Evolutionary conservation across 2,797 vertebrate species (phyloP), one percentile per base, ranked within the genome.

Genomic region (Melanotaenia boesemani): DNA sequence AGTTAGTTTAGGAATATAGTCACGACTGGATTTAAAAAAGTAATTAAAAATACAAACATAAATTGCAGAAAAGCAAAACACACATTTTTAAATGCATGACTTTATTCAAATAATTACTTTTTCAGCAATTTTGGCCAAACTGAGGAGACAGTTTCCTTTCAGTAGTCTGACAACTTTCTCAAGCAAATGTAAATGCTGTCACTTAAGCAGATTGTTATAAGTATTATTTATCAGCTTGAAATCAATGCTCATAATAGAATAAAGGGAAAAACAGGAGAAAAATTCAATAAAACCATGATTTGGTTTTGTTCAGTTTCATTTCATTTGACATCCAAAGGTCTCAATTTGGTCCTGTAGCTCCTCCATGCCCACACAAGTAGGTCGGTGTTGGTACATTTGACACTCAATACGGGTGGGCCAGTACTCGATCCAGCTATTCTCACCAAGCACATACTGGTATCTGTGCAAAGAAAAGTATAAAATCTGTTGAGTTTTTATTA

Each of bases 341-440:
- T 63, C 41, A 68, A 1, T 15, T 32, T 0, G 12, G 34, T 12
- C 1, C 13, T n/a, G 0, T 28, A 62, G 36, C 0, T 56, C 20
- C 0, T 73, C 20, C 10, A 91, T 50, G 20, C 79, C 85, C 20
- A 46, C 0, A 65, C 90, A 91, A 34, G 10, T 26, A 0, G 3
- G 1, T 12, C 0, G 46, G 65, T 78, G 9, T 1, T 48, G 0
- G 0, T 6, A 11, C 12, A 4, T 57, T n/a, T 80, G 67, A 44
- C 91, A 91, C 57, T 92, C 85, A 0, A 0, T n/a, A 0, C 1
- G 0, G 2, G 66, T 68, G 20, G 89, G 91, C 88, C 87, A 89
- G 79, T 83, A 88, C 70, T 92, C 87, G 2, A 92, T 57, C 91
- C 91, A 92, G 22, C 75, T 89, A 2, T 20, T 66, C 26, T 86